phyloP scores from a whole-genome alignment of 2,113 vertebrate species.

The Motacilla alba region DNA sequence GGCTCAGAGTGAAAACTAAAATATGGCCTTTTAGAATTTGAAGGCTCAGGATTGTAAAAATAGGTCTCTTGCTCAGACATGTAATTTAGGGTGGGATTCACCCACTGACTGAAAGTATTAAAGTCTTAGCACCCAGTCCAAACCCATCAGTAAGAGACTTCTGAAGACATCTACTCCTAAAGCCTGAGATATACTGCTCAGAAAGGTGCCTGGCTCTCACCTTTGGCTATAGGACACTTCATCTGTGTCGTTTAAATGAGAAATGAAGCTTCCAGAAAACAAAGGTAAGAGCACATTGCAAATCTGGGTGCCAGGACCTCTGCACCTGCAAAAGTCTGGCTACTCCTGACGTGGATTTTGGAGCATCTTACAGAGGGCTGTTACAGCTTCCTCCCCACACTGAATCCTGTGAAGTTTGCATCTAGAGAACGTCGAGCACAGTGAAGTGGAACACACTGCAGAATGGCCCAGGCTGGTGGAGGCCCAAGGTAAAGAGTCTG shows the following conservation, averaged over 20 bases:
- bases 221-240: not conserved
- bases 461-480: not conserved
- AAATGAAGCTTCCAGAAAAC: rapidly evolving
- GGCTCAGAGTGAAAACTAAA: not conserved
- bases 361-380: not conserved
- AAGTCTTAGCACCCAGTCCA: not conserved
- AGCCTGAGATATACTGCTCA: not conserved
- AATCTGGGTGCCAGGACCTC: too few relatives aligned
- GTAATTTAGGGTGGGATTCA: not conserved
- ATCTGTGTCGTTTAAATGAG: not conserved
- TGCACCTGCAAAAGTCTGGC: not conserved
- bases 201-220: not conserved
- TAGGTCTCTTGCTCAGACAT: not conserved
- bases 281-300: not conserved
- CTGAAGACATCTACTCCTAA: not conserved
- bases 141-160: not conserved
- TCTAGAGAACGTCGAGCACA: rapidly evolving
- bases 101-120: not conserved
- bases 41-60: not conserved
- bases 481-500: rapidly evolving
- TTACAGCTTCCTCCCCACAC: not conserved
- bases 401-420: not conserved
- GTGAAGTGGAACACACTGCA: not conserved
- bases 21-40: not conserved
- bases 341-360: not conserved